A percentile compares a stretch with the other conserved stretches of the same genome.
These are phyloP conservation scores for Tetheella fluctuosa DNA, from an alignment of 2,888 invertebrate species.

Conservation along the genomic window DNA sequence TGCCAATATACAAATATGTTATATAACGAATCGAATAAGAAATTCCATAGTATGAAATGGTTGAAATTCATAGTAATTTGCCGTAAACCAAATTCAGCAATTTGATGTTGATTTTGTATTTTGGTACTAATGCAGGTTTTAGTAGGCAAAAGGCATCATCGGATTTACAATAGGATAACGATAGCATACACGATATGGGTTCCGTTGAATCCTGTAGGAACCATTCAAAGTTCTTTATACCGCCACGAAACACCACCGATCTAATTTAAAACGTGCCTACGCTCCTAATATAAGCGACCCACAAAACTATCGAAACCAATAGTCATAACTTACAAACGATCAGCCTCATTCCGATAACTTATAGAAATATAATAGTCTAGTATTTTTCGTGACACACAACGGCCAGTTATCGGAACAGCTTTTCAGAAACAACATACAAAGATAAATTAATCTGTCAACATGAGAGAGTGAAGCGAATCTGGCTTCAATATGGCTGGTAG, in stretches of 20 bases:
- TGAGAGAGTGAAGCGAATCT: constrained; percentile 28
- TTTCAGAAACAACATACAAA: constrained; percentile 32
- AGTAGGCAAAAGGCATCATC: no score
- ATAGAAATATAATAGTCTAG: constrained; percentile 15
- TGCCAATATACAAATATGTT: no score
- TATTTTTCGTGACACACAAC: constrained; percentile 12
- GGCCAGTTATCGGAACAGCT: constrained; percentile 14
- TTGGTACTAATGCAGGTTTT: no score
- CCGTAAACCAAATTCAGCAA: no score
- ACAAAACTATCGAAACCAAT: constrained; percentile 31
- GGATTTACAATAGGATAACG: constrained; percentile 3
- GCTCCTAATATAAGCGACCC: constrained; percentile 17
- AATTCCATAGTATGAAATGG: no score
- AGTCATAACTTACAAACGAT: constrained; percentile 38
- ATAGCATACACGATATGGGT: no score
- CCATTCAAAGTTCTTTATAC: not conserved
- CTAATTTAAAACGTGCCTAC: constrained; percentile 19
- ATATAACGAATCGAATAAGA: no score
- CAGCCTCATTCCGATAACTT: constrained; percentile 23
- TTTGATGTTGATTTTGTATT: no score
- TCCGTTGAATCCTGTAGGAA: constrained; percentile 14
- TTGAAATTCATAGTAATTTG: no score
- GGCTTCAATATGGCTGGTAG: constrained; percentile 23
- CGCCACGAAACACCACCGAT: constrained; percentile 3
- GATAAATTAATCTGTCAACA: constrained; percentile 50